phyloP scores from a whole-genome alignment of 2,888 invertebrate genomes.

The Eudemis profundana region DNA sequence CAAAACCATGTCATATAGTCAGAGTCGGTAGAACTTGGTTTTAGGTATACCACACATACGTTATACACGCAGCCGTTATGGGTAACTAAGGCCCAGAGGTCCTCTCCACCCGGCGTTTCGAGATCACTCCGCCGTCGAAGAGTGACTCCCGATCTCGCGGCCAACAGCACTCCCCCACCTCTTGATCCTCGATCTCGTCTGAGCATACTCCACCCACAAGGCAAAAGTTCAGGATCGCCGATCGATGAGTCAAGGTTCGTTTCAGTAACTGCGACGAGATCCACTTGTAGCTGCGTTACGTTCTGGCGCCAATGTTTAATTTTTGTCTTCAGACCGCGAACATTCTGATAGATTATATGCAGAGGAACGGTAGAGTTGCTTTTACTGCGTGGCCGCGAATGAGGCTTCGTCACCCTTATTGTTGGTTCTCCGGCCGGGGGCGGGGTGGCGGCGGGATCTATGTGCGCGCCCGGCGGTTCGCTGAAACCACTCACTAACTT shows the following conservation, averaged over 20 bases:
- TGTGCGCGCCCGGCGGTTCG: constrained; percentile 32
- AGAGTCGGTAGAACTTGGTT: no score
- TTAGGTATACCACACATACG: no score
- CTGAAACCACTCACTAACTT: constrained; percentile 33
- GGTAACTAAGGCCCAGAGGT: no score
- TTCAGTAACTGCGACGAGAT: constrained; percentile 40
- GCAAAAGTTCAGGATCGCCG: constrained; percentile 33
- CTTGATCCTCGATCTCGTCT: constrained; percentile 41
- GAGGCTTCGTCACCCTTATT: no score
- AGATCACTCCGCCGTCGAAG: no score
- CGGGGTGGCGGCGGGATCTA: constrained; percentile 2
- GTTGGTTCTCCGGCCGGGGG: constrained; percentile 5
- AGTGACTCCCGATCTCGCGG: no score
- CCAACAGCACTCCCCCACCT: no score
- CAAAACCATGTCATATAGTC: no score
- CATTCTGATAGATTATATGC: constrained; percentile 42
- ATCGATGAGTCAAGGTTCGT: constrained; percentile 39
- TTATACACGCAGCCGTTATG: no score
- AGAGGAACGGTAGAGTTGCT: not conserved
- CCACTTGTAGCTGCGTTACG: constrained; percentile 13
- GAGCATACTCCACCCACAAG: constrained; percentile 39
- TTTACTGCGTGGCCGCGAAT: not conserved
- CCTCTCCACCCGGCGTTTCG: no score
- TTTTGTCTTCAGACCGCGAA: constrained; percentile 44
- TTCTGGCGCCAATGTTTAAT: constrained; percentile 32